Conservation (phyloP, 2,888 invertebrate species). For the Adela reaumurella region DNA sequence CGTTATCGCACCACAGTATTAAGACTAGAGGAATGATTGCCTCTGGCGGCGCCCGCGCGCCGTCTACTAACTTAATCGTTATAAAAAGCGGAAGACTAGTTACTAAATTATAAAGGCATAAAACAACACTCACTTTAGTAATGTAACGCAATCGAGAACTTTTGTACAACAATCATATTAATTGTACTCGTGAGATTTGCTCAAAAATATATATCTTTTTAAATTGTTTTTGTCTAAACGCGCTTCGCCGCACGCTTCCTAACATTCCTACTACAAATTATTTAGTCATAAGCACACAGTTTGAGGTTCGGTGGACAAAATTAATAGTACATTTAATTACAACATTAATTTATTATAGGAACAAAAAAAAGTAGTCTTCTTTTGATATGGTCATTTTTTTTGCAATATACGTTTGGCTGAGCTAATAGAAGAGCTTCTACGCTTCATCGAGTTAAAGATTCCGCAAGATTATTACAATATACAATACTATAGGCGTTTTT, state of each 20-base stretch:
- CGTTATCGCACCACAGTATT: constrained; percentile 50
- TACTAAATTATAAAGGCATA: not conserved
- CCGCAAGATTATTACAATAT: too few species aligned
- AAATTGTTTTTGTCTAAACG: not conserved
- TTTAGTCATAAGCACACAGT: not conserved
- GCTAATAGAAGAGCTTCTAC: not conserved
- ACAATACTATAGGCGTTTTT: not conserved
- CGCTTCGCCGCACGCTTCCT: too few species aligned
- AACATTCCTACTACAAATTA: too few species aligned
- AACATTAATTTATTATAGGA: not conserved
- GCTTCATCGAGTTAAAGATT: not conserved
- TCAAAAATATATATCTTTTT: not conserved
- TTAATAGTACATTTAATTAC: not conserved
- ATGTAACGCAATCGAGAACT: not conserved
- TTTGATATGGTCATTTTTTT: not conserved
- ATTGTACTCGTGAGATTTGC: not conserved
- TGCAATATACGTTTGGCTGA: not conserved
- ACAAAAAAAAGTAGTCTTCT: not conserved
- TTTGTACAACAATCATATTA: not conserved
- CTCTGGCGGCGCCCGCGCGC: constrained; percentile 37
- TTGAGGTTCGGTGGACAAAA: not conserved
- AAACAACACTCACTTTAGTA: not conserved
- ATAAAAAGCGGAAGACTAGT: not conserved
- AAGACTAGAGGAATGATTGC: constrained; percentile 55
- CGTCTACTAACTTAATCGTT: constrained; percentile 1